Evolutionary conservation across 2,888 invertebrate species (phyloP).

Genomic region (Plebejus melissa): DNA sequence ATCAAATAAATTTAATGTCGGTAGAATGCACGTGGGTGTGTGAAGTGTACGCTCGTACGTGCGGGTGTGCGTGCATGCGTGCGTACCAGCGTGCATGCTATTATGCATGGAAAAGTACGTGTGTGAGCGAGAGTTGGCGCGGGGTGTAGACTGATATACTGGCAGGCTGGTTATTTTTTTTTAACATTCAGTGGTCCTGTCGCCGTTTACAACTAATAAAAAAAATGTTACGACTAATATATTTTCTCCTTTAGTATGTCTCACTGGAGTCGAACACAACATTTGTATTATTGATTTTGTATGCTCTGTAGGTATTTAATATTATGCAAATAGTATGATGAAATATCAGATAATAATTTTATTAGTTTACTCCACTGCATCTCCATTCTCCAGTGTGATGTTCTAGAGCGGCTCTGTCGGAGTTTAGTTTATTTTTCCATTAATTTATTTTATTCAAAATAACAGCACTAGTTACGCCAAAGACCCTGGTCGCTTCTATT

Average conservation of each 20-base stretch:
- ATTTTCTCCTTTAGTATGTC: background rate
- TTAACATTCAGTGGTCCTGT: background rate
- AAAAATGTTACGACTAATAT: background rate
- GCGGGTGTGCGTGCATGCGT: constrained; percentile 23
- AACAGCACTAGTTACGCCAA: constrained; percentile 29
- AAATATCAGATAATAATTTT: background rate
- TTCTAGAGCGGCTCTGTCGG: background rate
- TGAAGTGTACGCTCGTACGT: constrained; percentile 28
- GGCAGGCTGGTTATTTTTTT: constrained; percentile 23
- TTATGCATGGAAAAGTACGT: constrained; percentile 11
- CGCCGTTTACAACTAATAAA: background rate
- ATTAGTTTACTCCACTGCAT: background rate
- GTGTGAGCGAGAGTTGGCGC: constrained; percentile 21
- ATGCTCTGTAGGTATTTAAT: background rate
- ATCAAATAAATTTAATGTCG: constrained; percentile 74
- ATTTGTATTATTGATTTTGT: constrained; percentile 13
- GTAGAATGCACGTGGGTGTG: constrained; percentile 51
- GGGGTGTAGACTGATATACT: constrained; percentile 19
- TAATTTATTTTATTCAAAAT: constrained; percentile 23
- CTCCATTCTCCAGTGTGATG: constrained; percentile 20
- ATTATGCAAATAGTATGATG: background rate
- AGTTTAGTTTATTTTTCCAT: constrained; percentile 2
- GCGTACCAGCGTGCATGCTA: constrained; percentile 23
- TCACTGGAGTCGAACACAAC: background rate
- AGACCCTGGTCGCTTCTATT: constrained; percentile 27